Conservation (phyloP, 2,113 vertebrate genomes). For the Oreotragus oreotragus region DNA sequence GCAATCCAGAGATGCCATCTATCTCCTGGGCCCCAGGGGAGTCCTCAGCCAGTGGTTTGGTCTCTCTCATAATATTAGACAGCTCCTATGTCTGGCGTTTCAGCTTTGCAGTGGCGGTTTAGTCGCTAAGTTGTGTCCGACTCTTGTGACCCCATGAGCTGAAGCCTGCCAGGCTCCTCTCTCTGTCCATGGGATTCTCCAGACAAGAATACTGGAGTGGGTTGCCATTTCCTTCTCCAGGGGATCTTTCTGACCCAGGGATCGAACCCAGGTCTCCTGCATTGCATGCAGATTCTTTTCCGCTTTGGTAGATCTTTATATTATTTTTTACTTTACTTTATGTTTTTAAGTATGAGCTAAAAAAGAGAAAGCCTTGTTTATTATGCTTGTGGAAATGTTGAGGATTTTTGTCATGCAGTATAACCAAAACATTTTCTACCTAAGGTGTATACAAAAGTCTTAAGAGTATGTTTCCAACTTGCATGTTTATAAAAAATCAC, state of each 20-base stretch:
- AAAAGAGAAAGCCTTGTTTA: neutral
- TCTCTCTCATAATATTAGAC: neutral
- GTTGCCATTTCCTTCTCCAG: neutral
- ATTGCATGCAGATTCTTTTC: neutral
- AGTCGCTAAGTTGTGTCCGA: rapidly evolving
- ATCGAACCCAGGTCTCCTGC: neutral
- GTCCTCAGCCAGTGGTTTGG: neutral
- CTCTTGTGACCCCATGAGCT: neutral
- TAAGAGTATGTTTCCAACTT: neutral
- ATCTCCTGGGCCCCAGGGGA: neutral
- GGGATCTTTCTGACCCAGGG: neutral
- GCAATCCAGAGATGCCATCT: neutral
- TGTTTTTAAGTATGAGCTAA: neutral
- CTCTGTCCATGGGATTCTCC: neutral
- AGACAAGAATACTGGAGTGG: neutral
- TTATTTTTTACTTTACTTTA: neutral
- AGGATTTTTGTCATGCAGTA: neutral
- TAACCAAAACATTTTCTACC: neutral
- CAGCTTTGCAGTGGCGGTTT: neutral
- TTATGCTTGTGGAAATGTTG: neutral
- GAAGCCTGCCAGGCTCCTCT: neutral
- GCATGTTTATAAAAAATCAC: neutral
- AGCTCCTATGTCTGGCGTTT: neutral
- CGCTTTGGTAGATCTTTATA: neutral
- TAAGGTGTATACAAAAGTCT: neutral